Conservation (phyloP, 2,888 invertebrate species). For the Luperina nickerlii region DNA sequence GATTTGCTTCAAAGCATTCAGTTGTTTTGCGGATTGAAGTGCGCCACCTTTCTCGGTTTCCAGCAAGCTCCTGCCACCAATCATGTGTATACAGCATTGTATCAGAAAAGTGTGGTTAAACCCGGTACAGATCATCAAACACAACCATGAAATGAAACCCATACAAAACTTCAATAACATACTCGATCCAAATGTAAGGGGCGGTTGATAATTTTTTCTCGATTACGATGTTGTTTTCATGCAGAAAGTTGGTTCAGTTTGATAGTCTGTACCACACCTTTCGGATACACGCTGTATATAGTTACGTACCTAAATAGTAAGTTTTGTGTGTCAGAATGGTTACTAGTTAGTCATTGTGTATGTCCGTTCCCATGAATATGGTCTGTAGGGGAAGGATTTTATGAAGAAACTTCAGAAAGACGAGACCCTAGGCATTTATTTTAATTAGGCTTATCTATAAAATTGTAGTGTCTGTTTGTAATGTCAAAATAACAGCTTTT, state of each 20-base stretch:
- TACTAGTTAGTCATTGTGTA: neutral
- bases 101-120: neutral
- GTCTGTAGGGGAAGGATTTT: neutral
- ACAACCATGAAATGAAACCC: too few relatives aligned
- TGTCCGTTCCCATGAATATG: neutral
- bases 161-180: too few relatives aligned
- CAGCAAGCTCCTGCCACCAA: neutral
- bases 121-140: too few relatives aligned
- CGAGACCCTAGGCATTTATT: neutral
- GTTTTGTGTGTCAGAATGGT: neutral
- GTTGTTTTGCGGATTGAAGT: neutral
- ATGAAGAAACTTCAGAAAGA: neutral
- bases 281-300: neutral
- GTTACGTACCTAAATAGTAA: neutral
- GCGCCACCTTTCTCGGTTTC: neutral
- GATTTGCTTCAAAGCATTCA: neutral
- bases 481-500: too few relatives aligned
- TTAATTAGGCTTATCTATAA: neutral
- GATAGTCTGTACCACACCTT: neutral
- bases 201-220: too few relatives aligned
- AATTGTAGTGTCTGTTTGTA: neutral
- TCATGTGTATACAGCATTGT: neutral
- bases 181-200: too few relatives aligned
- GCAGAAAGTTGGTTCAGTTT: neutral
- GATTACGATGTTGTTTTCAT: neutral